Evolutionary conservation across 2,888 invertebrate species (phyloP).

Genomic region (Patella depressa): DNA sequence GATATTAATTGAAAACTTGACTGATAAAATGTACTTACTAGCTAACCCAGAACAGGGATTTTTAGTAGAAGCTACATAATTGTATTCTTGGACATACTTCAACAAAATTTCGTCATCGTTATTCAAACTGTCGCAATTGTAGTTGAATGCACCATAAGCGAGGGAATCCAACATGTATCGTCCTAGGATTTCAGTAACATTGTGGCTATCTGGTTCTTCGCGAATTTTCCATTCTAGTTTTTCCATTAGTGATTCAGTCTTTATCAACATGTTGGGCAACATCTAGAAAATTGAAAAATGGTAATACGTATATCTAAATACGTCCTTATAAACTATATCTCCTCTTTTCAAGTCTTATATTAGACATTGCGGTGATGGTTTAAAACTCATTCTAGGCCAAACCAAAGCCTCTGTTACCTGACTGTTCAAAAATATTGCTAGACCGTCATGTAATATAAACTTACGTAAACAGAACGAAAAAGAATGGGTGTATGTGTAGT

Average conservation of each 20-base stretch:
- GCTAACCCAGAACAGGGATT: conserved; percentile 20
- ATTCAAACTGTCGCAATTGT: conserved; percentile 16
- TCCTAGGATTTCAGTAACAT: conserved; percentile 3
- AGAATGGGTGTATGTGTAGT: no score
- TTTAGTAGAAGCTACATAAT: conserved; percentile 12
- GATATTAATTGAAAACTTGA: no score
- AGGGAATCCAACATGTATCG: conserved; percentile 24
- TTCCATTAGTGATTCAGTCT: not conserved
- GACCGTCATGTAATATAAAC: no score
- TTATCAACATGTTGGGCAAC: not conserved
- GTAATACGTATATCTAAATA: not conserved
- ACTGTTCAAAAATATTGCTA: no score
- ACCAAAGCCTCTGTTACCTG: no score
- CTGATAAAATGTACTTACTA: conserved; percentile 7
- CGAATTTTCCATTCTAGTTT: not conserved
- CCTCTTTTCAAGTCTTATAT: no score
- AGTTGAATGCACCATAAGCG: conserved; percentile 22
- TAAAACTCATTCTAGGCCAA: no score
- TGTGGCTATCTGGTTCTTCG: not conserved
- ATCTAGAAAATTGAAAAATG: conserved; percentile 9
- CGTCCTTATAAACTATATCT: no score
- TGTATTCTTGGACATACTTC: conserved; percentile 14
- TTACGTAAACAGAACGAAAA: no score
- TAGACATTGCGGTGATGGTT: no score
- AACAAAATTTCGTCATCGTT: conserved; percentile 17